These are phyloP conservation scores for Chiridota heheva DNA, from an alignment of 35 echinoderm and acorn worm species.

Conservation along the genomic window DNA sequence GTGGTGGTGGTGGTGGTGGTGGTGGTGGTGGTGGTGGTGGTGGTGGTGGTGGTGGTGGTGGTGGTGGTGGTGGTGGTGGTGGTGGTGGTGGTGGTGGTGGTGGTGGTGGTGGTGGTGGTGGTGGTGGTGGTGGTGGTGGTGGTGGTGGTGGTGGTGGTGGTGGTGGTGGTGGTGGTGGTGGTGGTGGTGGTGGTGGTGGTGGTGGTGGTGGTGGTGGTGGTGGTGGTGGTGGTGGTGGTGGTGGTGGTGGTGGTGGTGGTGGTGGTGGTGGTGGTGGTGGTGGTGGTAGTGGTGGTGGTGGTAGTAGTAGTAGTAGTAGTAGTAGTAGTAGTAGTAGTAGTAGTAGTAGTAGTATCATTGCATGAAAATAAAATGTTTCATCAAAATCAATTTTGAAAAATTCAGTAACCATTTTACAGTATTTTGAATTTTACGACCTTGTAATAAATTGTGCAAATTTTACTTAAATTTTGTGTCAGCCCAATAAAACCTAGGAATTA, in stretches of 20 bases:
- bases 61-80: constrained; percentile 7
- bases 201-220: constrained; percentile 7
- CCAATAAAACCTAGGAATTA: too few relatives aligned
- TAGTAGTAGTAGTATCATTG: constrained; percentile 5
- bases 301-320: constrained; percentile 8
- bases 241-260: constrained; percentile 7
- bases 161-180: constrained; percentile 7
- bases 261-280: constrained; percentile 7
- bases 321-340: constrained; percentile 8
- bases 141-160: constrained; percentile 7
- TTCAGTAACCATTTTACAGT: too few relatives aligned
- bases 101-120: constrained; percentile 8
- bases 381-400: too few relatives aligned
- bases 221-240: constrained; percentile 7
- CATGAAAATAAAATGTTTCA: too few relatives aligned
- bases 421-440: too few relatives aligned
- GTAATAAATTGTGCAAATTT: too few relatives aligned
- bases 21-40: too few relatives aligned
- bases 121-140: constrained; percentile 7
- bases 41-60: background rate
- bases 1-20: too few relatives aligned
- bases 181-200: constrained; percentile 7
- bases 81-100: constrained; percentile 7
- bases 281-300: constrained; percentile 8
- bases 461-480: too few relatives aligned